Conservation (phyloP, 1,140 invertebrate genomes). For the Orius insidiosus region DNA sequence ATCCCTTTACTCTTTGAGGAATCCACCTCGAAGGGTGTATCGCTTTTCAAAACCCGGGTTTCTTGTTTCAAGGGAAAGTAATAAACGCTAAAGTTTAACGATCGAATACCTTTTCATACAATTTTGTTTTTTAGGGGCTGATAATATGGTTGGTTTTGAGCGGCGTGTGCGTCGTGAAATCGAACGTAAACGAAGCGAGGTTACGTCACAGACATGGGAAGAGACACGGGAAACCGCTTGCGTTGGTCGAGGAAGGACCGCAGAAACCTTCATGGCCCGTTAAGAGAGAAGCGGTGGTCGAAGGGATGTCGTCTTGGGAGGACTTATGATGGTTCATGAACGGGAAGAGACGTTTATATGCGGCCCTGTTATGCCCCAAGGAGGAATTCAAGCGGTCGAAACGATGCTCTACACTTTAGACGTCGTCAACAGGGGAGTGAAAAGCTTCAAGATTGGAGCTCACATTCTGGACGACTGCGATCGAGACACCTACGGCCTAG, state of each 20-base stretch:
- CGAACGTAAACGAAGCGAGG: background rate
- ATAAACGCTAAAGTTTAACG: too few relatives aligned
- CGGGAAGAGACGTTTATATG: conserved; percentile 67
- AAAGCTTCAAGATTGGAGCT: conserved; percentile 63
- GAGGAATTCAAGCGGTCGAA: conserved; percentile 76
- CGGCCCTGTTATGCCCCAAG: conserved; percentile 87
- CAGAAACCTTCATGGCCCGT: conserved; percentile 47
- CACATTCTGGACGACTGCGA: conserved; percentile 89
- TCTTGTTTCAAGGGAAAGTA: too few relatives aligned
- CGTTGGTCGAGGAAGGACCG: background rate
- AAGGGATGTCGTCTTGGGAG: conserved; percentile 68
- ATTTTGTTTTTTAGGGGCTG: too few relatives aligned
- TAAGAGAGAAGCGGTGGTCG: conserved; percentile 66
- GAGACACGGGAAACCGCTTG: background rate
- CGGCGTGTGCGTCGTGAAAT: too few relatives aligned
- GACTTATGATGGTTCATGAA: conserved; percentile 90
- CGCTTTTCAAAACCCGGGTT: too few relatives aligned
- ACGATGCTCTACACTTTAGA: conserved; percentile 85
- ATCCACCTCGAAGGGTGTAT: too few relatives aligned
- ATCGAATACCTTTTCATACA: too few relatives aligned
- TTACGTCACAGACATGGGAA: conserved; percentile 5
- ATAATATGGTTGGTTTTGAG: too few relatives aligned
- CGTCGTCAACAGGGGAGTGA: conserved; percentile 46
- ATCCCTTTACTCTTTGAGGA: too few relatives aligned
- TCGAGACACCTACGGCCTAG: conserved; percentile 85